Percentiles rank a stretch among this genome's conserved stretches.
phyloP scores from a whole-genome alignment of 2,113 vertebrate species.

The Prinia subflava region DNA sequence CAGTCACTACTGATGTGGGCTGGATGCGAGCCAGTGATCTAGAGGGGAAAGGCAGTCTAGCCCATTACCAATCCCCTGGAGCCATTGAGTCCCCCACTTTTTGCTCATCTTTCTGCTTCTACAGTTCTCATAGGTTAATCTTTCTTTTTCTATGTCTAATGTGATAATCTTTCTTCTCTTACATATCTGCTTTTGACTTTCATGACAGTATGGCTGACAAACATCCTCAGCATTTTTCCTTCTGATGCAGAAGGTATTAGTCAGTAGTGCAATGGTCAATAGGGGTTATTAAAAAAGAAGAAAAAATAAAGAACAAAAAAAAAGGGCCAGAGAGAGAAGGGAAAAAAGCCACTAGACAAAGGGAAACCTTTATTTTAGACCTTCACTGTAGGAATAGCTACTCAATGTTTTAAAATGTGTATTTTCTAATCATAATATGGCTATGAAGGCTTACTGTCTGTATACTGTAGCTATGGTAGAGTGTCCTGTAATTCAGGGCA shows the following conservation, averaged over 20 bases:
- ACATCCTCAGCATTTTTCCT: slow-evolving; percentile 29
- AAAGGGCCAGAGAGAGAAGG: background rate
- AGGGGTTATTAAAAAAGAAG: background rate
- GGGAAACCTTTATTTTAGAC: background rate
- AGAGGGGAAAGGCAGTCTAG: slow-evolving; percentile 36
- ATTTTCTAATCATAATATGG: background rate
- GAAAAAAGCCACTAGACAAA: background rate
- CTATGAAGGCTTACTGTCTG: background rate
- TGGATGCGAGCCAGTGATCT: slow-evolving; percentile 57
- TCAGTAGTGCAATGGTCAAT: slow-evolving; percentile 17
- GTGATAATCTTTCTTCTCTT: slow-evolving; percentile 64
- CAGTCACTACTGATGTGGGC: slow-evolving; percentile 47
- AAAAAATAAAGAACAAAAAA: background rate
- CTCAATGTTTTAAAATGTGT: background rate
- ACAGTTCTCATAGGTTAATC: slow-evolving; percentile 49
- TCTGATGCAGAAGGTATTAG: slow-evolving; percentile 28
- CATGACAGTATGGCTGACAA: slow-evolving; percentile 46
- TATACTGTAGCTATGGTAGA: background rate
- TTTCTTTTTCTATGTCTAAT: slow-evolving; percentile 56
- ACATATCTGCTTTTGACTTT: slow-evolving; percentile 53
- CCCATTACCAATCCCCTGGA: slow-evolving; percentile 50
- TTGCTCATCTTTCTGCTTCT: slow-evolving; percentile 62
- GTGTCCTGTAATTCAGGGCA: background rate
- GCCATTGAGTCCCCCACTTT: background rate
- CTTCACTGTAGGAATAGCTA: background rate